A percentile compares a stretch with the other conserved stretches of the same genome.
These are phyloP conservation scores for Astreopora myriophthalma DNA, from an alignment of 64 coral and sea anemone species.

Conservation along the genomic window DNA sequence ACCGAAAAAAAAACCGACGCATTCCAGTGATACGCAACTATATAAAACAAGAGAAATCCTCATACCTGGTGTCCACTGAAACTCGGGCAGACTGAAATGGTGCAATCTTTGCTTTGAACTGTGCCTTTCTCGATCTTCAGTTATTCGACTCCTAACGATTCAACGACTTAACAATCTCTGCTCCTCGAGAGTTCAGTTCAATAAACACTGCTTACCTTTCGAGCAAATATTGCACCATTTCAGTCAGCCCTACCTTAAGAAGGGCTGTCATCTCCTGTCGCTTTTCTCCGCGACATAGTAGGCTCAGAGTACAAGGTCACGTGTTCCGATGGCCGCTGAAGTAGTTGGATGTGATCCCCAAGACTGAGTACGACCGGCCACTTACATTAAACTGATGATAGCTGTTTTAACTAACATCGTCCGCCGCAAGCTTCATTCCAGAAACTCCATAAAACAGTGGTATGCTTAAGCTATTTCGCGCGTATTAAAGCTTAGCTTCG, in stretches of 20 bases:
- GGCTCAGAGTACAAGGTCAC: too few relatives aligned
- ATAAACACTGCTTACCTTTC: not conserved
- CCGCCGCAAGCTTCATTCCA: not conserved
- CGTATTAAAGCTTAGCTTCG: not conserved
- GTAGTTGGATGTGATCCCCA: not conserved
- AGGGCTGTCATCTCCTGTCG: not conserved
- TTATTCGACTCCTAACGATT: too few relatives aligned
- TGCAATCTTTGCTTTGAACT: not conserved
- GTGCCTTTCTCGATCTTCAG: not conserved
- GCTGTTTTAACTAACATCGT: not conserved
- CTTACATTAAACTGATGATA: not conserved
- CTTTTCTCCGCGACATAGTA: too few relatives aligned
- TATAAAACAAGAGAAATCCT: not conserved
- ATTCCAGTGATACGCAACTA: not conserved
- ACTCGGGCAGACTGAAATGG: not conserved
- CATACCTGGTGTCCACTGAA: not conserved
- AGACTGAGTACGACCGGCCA: not conserved
- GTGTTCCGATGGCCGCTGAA: not conserved
- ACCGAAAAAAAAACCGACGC: not conserved
- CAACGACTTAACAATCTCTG: not conserved
- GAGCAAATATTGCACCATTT: not conserved
- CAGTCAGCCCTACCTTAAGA: not conserved
- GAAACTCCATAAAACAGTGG: not conserved
- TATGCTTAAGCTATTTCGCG: not conserved
- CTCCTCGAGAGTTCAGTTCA: not conserved